A percentile compares a stretch with the other conserved stretches of the same genome.
These are phyloP conservation scores for Pammene fasciana DNA, from an alignment of 2,888 invertebrate genomes.

Conservation along the genomic window DNA sequence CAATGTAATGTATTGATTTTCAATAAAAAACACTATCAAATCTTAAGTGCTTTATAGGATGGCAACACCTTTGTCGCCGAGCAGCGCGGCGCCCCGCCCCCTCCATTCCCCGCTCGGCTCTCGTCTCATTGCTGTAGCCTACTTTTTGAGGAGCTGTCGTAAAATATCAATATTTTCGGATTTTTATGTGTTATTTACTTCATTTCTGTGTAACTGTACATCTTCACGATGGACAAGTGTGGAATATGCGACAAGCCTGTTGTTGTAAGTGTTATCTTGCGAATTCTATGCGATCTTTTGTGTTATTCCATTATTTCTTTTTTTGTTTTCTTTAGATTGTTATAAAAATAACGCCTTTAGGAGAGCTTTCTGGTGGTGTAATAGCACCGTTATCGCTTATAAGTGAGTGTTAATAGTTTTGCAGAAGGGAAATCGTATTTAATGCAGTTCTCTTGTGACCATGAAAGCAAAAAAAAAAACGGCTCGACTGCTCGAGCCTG, in stretches of 20 bases:
- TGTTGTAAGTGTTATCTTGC: slow-evolving; percentile 65
- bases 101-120: slow-evolving; percentile 63
- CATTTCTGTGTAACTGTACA: slow-evolving; percentile 51
- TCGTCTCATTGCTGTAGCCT: slow-evolving; percentile 61
- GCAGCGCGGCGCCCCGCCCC: slow-evolving; percentile 51
- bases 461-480: slow-evolving; percentile 46
- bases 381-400: slow-evolving; percentile 45
- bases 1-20: slow-evolving; percentile 18
- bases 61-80: slow-evolving; percentile 48
- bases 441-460: slow-evolving; percentile 34
- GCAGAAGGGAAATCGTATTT: slow-evolving; percentile 23
- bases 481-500: slow-evolving; percentile 65
- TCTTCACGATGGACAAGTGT: slow-evolving; percentile 75
- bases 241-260: slow-evolving; percentile 77
- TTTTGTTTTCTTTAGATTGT: slow-evolving; percentile 78
- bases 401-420: slow-evolving; percentile 43
- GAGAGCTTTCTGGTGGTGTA: slow-evolving; percentile 46
- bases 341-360: slow-evolving; percentile 70
- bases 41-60: slow-evolving; percentile 16
- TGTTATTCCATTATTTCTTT: slow-evolving; percentile 65
- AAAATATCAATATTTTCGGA: slow-evolving; percentile 67
- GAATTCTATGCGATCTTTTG: slow-evolving; percentile 56
- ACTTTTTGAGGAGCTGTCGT: slow-evolving; percentile 57
- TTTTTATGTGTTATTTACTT: slow-evolving; percentile 63
- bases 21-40: slow-evolving; percentile 27